Conservation (phyloP, 2,797 vertebrate species). For the Sebastes minor region DNA sequence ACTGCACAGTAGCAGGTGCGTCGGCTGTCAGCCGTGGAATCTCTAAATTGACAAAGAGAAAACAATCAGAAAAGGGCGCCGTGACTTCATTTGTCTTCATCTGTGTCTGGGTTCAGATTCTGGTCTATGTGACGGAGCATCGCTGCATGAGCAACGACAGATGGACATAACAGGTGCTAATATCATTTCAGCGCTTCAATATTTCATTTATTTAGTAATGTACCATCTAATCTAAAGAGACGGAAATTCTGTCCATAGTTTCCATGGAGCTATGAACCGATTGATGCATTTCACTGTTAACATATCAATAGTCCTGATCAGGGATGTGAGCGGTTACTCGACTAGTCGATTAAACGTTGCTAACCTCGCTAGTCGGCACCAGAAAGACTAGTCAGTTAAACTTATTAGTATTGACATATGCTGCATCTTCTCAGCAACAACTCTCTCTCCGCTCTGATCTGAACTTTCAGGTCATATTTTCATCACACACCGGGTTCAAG, state of each 20-base stretch:
- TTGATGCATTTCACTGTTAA: not conserved
- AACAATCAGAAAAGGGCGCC: conserved; percentile 55
- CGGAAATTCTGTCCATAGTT: not conserved
- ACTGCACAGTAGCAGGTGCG: conserved; percentile 56
- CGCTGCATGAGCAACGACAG: not conserved
- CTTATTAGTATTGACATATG: too few species aligned
- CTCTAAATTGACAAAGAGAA: conserved; percentile 60
- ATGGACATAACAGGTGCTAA: conserved; percentile 11
- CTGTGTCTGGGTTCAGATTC: conserved; percentile 20
- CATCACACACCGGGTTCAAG: too few species aligned
- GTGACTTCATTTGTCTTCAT: conserved; percentile 56
- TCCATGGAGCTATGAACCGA: not conserved
- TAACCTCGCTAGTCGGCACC: too few species aligned
- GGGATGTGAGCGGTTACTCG: too few species aligned
- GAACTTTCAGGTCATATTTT: too few species aligned
- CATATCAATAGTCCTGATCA: not conserved
- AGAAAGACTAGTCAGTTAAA: too few species aligned
- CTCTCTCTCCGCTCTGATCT: too few species aligned
- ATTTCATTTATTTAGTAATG: not conserved
- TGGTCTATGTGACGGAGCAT: not conserved
- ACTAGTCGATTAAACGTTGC: too few species aligned
- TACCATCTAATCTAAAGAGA: not conserved
- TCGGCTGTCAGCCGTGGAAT: conserved; percentile 44
- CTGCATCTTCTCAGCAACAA: too few species aligned
- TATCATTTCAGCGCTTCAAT: not conserved